Evolutionary conservation across 2,888 invertebrate species (phyloP).

Genomic region (Exocentrus adspersus): DNA sequence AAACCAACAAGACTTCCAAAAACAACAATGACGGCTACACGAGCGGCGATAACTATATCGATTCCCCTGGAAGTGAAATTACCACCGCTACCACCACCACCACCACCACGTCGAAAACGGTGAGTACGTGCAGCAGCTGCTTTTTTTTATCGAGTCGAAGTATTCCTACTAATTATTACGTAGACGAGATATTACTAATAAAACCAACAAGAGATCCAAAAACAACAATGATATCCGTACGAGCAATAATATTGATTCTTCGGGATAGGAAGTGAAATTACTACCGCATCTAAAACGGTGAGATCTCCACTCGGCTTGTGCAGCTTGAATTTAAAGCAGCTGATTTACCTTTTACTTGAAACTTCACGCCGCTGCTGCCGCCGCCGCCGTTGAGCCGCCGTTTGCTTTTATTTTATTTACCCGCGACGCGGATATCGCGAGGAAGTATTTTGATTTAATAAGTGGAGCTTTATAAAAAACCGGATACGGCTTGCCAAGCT

Average conservation of each 20-base stretch:
- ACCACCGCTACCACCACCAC: too few relatives aligned
- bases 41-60: constrained; percentile 45
- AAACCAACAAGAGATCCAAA: constrained; percentile 48
- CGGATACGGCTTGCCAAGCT: too few relatives aligned
- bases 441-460: constrained; percentile 7
- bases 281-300: constrained; percentile 49
- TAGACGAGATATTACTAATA: constrained; percentile 47
- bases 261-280: constrained; percentile 37
- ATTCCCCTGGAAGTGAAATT: constrained; percentile 36
- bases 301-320: constrained; percentile 28
- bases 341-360: constrained; percentile 9
- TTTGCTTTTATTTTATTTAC: constrained; percentile 16
- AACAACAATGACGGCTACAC: constrained; percentile 50
- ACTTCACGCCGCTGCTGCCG: not conserved
- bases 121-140: constrained; percentile 36
- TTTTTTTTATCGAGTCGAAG: too few relatives aligned
- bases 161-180: too few relatives aligned
- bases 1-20: constrained; percentile 48
- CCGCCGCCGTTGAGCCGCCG: too few relatives aligned
- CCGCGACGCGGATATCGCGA: not conserved
- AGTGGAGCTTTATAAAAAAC: constrained; percentile 6
- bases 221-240: constrained; percentile 50
- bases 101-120: constrained; percentile 49
- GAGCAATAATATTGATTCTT: constrained; percentile 45
- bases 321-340: constrained; percentile 22